Evolutionary conservation across 1,140 invertebrate species (phyloP), one percentile per base, ranked within the genome.

Genomic region (Hesperophylax magnus): DNA sequence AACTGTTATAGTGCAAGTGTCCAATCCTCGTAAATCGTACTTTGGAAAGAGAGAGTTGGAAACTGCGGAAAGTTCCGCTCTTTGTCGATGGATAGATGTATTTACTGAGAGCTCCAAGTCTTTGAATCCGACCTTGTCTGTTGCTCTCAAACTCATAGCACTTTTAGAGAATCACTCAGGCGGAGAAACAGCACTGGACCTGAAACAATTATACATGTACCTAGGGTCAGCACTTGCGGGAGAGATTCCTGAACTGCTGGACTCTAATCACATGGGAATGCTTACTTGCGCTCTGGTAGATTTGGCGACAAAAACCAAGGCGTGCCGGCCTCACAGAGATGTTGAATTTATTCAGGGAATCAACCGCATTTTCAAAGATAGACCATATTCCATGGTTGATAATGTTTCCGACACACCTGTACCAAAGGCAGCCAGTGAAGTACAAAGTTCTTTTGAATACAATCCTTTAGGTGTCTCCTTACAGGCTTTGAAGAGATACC

Each of bases 381-480:
- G 58, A 11, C 76, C 67, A 47, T 17, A 24, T 20, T 71, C 67
- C 18, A 11, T 53, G 18, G 15, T 39, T 31, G 56, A 31, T 2
- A 14, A 20, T 39, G 69, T 18, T 22, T 15, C 53, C 2, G 24
- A 5, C 20, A 27, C 20, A 27, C 8, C 14, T 47, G 20, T 56
- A 22, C 54, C 71, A 24, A 22, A 53, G 11, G 77, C 56, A 22
- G 58, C 75, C 20, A 39, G 34, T 20, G 52, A 65, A 67, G 34
- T 82, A 9, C 56, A 31, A 79, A 69, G 34, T 20, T 75, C 56
- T 15, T 69, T 47, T 9, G 8, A 15, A 2, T 82, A 79, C 54
- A 82, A 82, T 76, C 81, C 81, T 15, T 58, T 82, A 54, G 54
- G 72, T 9, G 47, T 82, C 11, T 58, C 77, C 67, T 24, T 54